A percentile compares a stretch with the other conserved stretches of the same genome.
These are phyloP conservation scores for Anthopleura sola DNA, from an alignment of 64 coral and sea anemone species.

Conservation along the genomic window DNA sequence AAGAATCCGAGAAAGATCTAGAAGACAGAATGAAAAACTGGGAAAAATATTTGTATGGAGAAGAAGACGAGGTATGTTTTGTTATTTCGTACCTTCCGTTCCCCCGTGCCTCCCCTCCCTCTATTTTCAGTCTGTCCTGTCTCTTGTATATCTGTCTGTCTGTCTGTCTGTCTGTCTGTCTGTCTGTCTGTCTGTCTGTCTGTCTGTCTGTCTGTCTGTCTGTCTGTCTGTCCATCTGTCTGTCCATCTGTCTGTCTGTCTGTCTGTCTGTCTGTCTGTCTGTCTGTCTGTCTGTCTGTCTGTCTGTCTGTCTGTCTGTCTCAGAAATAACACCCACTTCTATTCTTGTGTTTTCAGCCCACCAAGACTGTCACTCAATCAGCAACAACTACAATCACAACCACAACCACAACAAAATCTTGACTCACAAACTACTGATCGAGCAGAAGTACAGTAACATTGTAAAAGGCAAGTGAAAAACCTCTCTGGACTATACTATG, in stretches of 20 bases:
- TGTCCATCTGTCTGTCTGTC: too few species aligned
- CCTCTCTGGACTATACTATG: too few species aligned
- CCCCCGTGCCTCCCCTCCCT: neutral
- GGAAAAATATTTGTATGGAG: slow-evolving; percentile 55
- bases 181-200: neutral
- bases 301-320: neutral
- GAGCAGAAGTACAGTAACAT: neutral
- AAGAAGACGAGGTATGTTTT: slow-evolving; percentile 42
- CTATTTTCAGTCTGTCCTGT: neutral
- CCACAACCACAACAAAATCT: neutral
- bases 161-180: neutral
- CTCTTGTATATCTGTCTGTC: neutral
- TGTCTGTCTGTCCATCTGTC: too few species aligned
- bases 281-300: neutral
- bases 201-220: neutral
- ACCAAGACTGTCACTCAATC: neutral
- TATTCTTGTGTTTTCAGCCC: neutral
- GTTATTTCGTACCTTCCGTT: neutral
- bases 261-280: neutral
- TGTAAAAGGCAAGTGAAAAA: neutral
- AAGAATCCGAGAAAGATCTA: slow-evolving; percentile 58
- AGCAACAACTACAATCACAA: too few species aligned
- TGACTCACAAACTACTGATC: neutral
- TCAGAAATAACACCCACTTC: neutral
- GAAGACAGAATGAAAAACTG: slow-evolving; percentile 58